Evolutionary conservation across 2,113 vertebrate species (phyloP).

Genomic region (Thermophis baileyi): DNA sequence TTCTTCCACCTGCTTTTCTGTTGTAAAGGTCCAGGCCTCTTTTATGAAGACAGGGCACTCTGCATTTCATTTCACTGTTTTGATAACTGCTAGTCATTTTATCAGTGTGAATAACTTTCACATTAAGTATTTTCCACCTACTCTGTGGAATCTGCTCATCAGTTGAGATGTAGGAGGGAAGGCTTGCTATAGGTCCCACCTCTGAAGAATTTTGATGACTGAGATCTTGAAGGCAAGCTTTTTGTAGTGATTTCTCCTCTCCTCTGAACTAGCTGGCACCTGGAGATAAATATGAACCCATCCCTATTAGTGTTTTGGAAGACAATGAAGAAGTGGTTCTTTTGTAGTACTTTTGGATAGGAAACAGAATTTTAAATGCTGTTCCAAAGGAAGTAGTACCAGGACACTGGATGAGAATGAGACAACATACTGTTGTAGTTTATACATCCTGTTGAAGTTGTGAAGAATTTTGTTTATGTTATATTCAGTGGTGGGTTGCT

Average conservation of each 20-base stretch:
- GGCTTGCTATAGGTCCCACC: not conserved
- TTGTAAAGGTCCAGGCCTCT: not conserved
- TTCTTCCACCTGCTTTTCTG: not conserved
- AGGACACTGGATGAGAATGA: not conserved
- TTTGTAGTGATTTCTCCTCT: not conserved
- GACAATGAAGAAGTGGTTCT: not conserved
- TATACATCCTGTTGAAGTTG: not conserved
- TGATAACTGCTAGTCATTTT: not conserved
- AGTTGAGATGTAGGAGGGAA: not conserved
- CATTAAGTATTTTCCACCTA: not conserved
- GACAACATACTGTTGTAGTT: not conserved
- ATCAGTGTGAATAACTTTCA: not conserved
- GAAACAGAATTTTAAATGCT: not conserved
- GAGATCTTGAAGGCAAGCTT: not conserved
- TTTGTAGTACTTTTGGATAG: not conserved
- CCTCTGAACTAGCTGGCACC: not conserved
- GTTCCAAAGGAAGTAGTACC: not conserved
- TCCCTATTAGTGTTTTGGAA: not conserved
- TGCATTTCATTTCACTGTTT: not conserved
- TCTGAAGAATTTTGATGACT: not conserved
- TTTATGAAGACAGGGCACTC: not conserved
- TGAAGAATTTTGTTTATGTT: not conserved
- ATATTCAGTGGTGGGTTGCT: too few species aligned
- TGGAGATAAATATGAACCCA: not conserved
- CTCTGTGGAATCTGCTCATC: not conserved